Conservation (phyloP, 2,113 vertebrate genomes). For the Corapipo altera region DNA sequence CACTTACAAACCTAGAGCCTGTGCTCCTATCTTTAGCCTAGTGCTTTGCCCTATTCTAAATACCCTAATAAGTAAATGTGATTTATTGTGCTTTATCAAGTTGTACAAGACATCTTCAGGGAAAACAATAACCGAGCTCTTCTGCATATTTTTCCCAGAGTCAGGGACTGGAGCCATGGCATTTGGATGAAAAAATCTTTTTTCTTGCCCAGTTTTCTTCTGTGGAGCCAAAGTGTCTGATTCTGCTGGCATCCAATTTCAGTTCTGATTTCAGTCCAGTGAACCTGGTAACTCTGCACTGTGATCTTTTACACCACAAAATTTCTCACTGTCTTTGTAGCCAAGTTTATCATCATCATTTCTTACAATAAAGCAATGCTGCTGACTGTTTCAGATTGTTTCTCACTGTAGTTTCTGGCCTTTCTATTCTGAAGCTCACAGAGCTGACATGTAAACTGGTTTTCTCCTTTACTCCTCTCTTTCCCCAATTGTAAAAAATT, state of each 20-base stretch:
- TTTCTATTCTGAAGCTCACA: background rate
- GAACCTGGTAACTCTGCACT: conserved; percentile 52
- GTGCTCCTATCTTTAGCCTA: conserved; percentile 15
- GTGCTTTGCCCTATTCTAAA: background rate
- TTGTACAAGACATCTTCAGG: conserved; percentile 29
- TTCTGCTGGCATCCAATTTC: conserved; percentile 48
- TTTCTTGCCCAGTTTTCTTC: conserved; percentile 63
- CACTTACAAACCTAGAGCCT: background rate
- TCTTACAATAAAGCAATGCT: conserved; percentile 23
- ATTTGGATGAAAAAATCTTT: conserved; percentile 50
- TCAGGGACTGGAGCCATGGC: conserved; percentile 58
- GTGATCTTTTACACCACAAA: conserved; percentile 47
- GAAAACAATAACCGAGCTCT: conserved; percentile 59
- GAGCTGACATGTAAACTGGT: conserved; percentile 14
- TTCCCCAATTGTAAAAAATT: background rate
- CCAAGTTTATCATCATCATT: conserved; percentile 50
- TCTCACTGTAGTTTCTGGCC: conserved; percentile 35
- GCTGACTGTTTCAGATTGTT: conserved; percentile 37
- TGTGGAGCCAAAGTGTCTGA: conserved; percentile 64
- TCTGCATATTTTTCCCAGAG: conserved; percentile 50
- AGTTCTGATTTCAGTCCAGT: conserved; percentile 38
- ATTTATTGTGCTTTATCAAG: conserved; percentile 24
- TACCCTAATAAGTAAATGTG: conserved; percentile 53
- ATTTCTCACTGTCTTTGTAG: background rate
- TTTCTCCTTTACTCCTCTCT: conserved; percentile 32